Conservation (phyloP, 1,140 invertebrate genomes). For the Rhyacophila brunnea region DNA sequence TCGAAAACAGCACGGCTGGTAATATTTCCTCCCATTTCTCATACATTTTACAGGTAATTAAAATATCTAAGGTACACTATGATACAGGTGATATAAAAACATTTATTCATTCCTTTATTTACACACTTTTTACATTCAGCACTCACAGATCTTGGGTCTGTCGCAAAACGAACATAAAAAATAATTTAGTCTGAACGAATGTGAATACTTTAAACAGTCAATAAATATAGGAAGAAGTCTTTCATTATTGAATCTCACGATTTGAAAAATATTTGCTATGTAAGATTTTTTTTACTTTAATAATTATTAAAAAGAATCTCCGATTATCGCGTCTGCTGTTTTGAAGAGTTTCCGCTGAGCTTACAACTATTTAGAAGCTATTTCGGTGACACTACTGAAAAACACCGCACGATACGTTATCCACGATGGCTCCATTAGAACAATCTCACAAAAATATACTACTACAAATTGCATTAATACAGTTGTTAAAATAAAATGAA, state of each 20-base stretch:
- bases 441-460: too few relatives aligned
- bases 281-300: slow-evolving; percentile 1
- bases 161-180: slow-evolving; percentile 6
- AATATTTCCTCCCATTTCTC: slow-evolving; percentile 30
- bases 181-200: not conserved
- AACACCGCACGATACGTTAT: too few relatives aligned
- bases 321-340: not conserved
- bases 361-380: too few relatives aligned
- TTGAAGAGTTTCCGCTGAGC: not conserved
- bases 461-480: too few relatives aligned
- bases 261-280: slow-evolving; percentile 28
- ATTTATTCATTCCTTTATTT: slow-evolving; percentile 27
- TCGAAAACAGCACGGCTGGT: slow-evolving; percentile 29
- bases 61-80: slow-evolving; percentile 34
- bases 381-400: too few relatives aligned
- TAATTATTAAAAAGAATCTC: slow-evolving; percentile 3
- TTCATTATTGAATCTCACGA: slow-evolving; percentile 8
- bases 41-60: slow-evolving; percentile 30
- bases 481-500: too few relatives aligned
- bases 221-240: slow-evolving; percentile 34
- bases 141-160: slow-evolving; percentile 17
- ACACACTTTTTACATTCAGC: slow-evolving; percentile 27
- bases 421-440: too few relatives aligned
- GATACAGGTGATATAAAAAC: slow-evolving; percentile 34
- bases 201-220: slow-evolving; percentile 16